phyloP scores from a whole-genome alignment of 35 echinoderm and acorn worm species.

The Heliocidaris erythrogramma region DNA sequence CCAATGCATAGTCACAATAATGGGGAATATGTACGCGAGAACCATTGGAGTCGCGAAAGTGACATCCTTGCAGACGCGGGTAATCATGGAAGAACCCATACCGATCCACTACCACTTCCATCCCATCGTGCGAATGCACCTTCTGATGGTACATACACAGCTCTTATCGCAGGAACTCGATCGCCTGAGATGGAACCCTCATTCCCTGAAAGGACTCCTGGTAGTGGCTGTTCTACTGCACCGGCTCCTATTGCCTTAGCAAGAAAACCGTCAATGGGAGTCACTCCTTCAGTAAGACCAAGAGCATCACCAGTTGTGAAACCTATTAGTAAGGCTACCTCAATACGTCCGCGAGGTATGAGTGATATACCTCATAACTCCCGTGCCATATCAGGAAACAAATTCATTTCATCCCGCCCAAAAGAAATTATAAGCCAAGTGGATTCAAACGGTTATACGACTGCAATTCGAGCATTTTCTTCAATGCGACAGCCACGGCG shows the following conservation, averaged over 20 bases:
- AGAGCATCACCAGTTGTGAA: neutral
- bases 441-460: constrained; percentile 26
- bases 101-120: constrained; percentile 12
- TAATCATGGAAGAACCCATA: constrained; percentile 33
- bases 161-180: constrained; percentile 14
- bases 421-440: neutral
- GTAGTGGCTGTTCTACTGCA: constrained; percentile 41
- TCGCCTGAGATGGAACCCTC: neutral
- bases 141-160: constrained; percentile 40
- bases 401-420: neutral
- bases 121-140: neutral
- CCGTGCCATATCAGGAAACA: neutral
- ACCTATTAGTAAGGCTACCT: neutral
- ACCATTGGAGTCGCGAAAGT: neutral
- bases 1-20: neutral
- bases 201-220: constrained; percentile 3
- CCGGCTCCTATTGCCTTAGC: neutral
- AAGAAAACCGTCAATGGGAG: constrained; percentile 1
- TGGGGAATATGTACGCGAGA: constrained; percentile 6
- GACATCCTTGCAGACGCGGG: constrained; percentile 26
- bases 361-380: constrained; percentile 7
- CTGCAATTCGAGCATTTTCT: constrained; percentile 19
- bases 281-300: neutral
- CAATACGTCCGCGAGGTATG: constrained; percentile 31
- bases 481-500: constrained; percentile 27